Conservation (phyloP, 2,113 vertebrate species). For the Cricetomys ansorgei region DNA sequence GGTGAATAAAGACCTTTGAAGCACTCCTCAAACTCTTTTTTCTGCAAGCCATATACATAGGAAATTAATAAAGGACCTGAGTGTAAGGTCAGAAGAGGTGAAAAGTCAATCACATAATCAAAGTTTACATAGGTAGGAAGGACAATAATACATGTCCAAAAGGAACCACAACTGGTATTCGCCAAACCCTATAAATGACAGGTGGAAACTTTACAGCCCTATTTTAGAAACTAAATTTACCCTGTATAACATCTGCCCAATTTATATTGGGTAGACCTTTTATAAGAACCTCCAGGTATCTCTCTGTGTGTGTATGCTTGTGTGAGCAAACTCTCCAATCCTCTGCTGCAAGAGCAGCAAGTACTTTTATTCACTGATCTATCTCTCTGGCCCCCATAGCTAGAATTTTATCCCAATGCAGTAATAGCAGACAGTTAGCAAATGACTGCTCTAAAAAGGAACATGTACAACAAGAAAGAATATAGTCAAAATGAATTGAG, state of each 20-base stretch:
- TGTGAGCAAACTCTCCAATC: no score
- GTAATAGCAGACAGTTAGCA: neutral
- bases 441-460: neutral
- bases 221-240: neutral
- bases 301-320: neutral
- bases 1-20: neutral
- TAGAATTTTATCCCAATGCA: neutral
- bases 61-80: neutral
- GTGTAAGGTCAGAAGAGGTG: neutral
- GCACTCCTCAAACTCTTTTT: neutral
- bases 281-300: neutral
- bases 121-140: neutral
- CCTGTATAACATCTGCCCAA: neutral
- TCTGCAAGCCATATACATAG: neutral
- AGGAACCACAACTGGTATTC: accelerated
- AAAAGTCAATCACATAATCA: neutral
- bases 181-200: neutral
- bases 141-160: neutral
- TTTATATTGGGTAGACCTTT: neutral
- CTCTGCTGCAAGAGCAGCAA: neutral
- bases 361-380: neutral
- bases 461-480: no score
- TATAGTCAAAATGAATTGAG: no score
- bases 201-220: neutral
- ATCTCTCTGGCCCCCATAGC: neutral